A percentile compares a stretch with the other conserved stretches of the same genome.
Evolutionary conservation across 2,113 vertebrate species (phyloP).

Genomic region (Chlorocebus sabaeus): DNA sequence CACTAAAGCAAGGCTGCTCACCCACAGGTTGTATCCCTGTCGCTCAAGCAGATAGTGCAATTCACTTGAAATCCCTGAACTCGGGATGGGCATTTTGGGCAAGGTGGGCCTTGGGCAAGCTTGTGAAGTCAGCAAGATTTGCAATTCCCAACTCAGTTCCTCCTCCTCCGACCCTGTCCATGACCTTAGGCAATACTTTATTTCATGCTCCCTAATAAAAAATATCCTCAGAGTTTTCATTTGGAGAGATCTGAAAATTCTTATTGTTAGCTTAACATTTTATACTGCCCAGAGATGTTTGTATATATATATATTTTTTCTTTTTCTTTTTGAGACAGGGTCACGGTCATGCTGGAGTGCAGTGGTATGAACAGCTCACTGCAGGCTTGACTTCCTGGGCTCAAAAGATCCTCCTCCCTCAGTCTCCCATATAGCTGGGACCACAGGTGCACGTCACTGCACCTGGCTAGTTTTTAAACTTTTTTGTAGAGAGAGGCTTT

Average conservation of each 20-base stretch:
- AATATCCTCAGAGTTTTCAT: not conserved
- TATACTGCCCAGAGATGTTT: not conserved
- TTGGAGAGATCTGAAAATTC: not conserved
- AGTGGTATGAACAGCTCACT: too few relatives aligned
- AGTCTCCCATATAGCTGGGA: too few relatives aligned
- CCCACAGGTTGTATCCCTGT: accelerated
- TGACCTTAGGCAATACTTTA: not conserved
- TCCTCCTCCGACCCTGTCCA: not conserved
- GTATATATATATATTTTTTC: too few relatives aligned
- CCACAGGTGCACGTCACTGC: too few relatives aligned
- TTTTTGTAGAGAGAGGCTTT: not conserved
- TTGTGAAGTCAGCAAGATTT: not conserved
- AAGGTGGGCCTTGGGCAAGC: not conserved
- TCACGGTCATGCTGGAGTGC: too few relatives aligned
- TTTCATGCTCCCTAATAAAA: not conserved
- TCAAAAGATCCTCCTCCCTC: too few relatives aligned
- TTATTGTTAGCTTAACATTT: not conserved
- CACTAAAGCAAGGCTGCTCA: not conserved
- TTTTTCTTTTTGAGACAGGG: too few relatives aligned
- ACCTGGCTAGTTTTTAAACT: too few relatives aligned
- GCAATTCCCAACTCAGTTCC: not conserved
- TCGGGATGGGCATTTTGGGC: not conserved
- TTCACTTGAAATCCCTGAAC: not conserved
- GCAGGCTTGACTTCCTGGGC: too few relatives aligned
- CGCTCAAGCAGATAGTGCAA: not conserved